Percentiles rank a stretch among this genome's conserved stretches.
Conservation (phyloP, 2,888 invertebrate genomes). For the Acleris emargana region DNA sequence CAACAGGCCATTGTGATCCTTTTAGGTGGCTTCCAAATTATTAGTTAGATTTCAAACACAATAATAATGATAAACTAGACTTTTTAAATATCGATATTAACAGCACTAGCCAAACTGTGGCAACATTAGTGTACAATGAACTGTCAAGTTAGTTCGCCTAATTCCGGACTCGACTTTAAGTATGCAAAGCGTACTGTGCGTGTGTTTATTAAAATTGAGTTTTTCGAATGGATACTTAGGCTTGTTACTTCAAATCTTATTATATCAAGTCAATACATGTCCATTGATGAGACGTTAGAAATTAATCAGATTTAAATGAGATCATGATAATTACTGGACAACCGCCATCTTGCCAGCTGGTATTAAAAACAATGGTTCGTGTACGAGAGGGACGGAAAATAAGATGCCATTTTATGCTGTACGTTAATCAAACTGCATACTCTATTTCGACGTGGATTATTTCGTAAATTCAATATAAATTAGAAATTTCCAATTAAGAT, state of each 20-base stretch:
- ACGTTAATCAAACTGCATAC: no score
- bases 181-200: constrained; percentile 46
- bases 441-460: not conserved
- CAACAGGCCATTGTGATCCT: no score
- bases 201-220: constrained; percentile 29
- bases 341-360: no score
- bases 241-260: constrained; percentile 34
- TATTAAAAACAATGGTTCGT: not conserved
- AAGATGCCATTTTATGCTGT: not conserved
- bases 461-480: not conserved
- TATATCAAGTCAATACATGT: not conserved
- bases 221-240: constrained; percentile 31
- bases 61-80: no score
- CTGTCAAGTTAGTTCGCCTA: no score
- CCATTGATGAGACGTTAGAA: not conserved
- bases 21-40: no score
- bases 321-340: no score
- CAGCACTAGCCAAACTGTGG: no score
- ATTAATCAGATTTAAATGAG: not conserved
- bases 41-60: no score
- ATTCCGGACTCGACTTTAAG: no score
- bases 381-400: not conserved
- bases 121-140: no score
- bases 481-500: constrained; percentile 30
- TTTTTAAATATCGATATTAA: no score